Base-by-base conservation (phyloP, 2,797 vertebrate species). In the Bryconaethiops microstoma region DNA sequence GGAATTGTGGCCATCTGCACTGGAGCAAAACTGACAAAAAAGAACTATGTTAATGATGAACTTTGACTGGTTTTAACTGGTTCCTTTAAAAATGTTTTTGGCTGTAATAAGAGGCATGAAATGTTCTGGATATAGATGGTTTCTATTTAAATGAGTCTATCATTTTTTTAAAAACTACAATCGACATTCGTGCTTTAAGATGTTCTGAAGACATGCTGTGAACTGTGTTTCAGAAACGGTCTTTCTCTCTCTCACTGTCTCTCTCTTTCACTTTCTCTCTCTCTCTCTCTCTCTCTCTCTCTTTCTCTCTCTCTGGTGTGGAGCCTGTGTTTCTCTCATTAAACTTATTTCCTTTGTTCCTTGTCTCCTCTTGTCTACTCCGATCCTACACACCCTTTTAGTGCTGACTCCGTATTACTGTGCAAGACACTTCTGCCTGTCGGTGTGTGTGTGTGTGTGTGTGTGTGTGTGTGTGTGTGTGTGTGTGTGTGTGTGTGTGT, bases 401-500 rank as follows among this genome's bases (percentile, higher is more conserved):
- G 19, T 73, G 70, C 70, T 73, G 70, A 73, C 70, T 73, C 70
- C n/a, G 52, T 40, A 25, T 72, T 73, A 35, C 52, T 7, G 17
- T n/a, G 52, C 16, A 55, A 29, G 13, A 52, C 23, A 14, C 23
- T 40, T 62, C 23, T 50, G 74, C 52, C 29, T 21, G 45, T 55
- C 14, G 4, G 4, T 63, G 25, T 16, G 62, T 3, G 29, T 29
- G 29, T 29, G 29, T 29, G 29, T 29, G 29, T 29, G 3, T 29
- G 29, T 29, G 29, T 29, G 29, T 29, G 29, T 29, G 29, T 29
- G 29, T 29, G 29, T 29, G 29, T 29, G 29, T 35, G 57, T 59
- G 70, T 80, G 78, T 80, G 60, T 74, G 55, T 70, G 52, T 35
- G 25, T 64, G 59, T 60, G 25, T 35, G 72, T 80, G 72, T 76